These are phyloP conservation scores for Masticophis lateralis DNA, from an alignment of 2,797 vertebrate species.

Conservation along the genomic window DNA sequence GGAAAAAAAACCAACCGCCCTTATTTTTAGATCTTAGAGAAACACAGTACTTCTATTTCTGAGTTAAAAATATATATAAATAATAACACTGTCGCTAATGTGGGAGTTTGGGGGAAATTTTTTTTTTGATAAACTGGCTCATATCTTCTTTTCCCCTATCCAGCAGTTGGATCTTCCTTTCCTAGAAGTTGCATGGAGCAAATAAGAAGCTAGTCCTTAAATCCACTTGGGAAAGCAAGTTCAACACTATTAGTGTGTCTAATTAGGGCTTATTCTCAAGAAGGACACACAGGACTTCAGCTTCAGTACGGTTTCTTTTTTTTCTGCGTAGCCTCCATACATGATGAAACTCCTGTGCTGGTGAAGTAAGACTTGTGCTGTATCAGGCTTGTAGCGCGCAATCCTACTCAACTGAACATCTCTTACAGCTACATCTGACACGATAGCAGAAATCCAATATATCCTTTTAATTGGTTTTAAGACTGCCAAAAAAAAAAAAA, in stretches of 20 bases:
- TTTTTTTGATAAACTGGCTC: not conserved
- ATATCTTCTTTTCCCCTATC: not conserved
- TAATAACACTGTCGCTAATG: not conserved
- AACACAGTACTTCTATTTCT: not conserved
- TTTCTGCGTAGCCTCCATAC: slow-evolving; percentile 19
- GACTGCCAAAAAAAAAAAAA: not conserved
- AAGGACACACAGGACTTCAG: slow-evolving; percentile 12
- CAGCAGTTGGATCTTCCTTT: slow-evolving; percentile 1
- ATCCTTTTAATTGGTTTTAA: not conserved
- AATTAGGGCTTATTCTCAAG: not conserved
- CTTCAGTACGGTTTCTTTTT: slow-evolving; percentile 14
- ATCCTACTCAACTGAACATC: not conserved
- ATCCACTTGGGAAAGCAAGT: not conserved
- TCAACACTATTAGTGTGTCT: not conserved
- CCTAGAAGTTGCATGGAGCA: not conserved
- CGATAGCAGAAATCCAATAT: not conserved
- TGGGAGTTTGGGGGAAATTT: not conserved
- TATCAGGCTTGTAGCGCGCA: not conserved
- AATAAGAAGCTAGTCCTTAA: slow-evolving; percentile 38
- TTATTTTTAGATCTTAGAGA: not conserved
- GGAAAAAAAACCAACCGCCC: not conserved
- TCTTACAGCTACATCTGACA: not conserved
- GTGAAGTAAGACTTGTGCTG: slow-evolving; percentile 36
- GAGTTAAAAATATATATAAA: not conserved
- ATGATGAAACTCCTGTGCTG: slow-evolving; percentile 45